Base-by-base conservation (phyloP, 2,888 invertebrate species). In the Nesidiocoris tenuis region DNA sequence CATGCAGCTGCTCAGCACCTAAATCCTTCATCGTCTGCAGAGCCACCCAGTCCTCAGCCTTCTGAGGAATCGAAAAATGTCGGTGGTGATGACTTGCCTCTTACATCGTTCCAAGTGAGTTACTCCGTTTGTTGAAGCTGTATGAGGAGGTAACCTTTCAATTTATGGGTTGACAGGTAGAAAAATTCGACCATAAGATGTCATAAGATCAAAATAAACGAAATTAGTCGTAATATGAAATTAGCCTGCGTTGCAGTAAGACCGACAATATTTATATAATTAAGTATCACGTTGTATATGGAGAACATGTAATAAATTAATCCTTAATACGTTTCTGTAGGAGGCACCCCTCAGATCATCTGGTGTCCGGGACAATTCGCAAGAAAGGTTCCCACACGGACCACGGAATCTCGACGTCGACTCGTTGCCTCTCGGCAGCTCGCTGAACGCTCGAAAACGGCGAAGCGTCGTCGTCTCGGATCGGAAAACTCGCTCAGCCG, bases 401-500 rank as follows among this genome's bases (percentile, higher is more conserved):
- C 93, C 93, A 0, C 86, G 93, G 0, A 90, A 90, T 76, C 85
- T 90, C 1, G 79, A 80, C 74, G 61, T 77, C 7, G 78, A 76
- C 9, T 63, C 79, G 12, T 74, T 77, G 18, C 77, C 79, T 19
- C 61, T 79, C 39, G 70, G 75, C 16, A 76, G 83, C 83, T 89
- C 84, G 80, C 89, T 79, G 61, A 81, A 81, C 24, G 81, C 82
- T 21, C 87, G 92, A 24, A 87, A 90, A 66, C 86, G 87, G 55
- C 87, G 93, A 2, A 88, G 89, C 0, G 85, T 91, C 76, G 86
- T 88, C 1, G 87, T 90, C 16, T 87, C 89, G 2, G 90, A 90
- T 82, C 87, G 93, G 16, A 91, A 92, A 82, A 91, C 88, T 0
- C 88, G 93, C 70, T 93, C 92, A 78, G 91, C 94, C 1, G 94